Base-by-base conservation (phyloP, 2,113 vertebrate genomes). In the Prinia subflava region DNA sequence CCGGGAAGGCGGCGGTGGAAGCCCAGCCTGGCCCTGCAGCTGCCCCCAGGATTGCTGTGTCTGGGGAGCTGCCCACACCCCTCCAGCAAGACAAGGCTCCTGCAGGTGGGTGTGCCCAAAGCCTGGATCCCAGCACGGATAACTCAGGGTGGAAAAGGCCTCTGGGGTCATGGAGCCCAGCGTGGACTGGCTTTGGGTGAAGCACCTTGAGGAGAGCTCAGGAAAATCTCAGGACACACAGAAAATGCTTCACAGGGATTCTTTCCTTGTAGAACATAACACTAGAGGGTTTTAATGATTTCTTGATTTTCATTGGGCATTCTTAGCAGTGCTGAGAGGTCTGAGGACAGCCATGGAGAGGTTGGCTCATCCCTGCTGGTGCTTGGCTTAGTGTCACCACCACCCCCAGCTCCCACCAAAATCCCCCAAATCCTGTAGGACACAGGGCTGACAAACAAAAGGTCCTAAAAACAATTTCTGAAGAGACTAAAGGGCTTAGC, bases 21-120 rank as follows among this genome's bases (percentile, higher is more conserved):
- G 68, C 63, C 2, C n/a, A 80, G 65, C 28, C 77, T 46, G 35
- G 6, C 37, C 24, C 80, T 52, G 73, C 42, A 23, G 50, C 77
- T 42, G 74, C 46, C 37, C 35, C 41, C 46, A n/a, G 59, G 8
- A 6, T 2, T 28, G 55, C 85, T 59, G 83, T 42, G 9, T 4
- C 65, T 35, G 88, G 44, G n/a, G 86, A 92, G 57, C 77, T 83
- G 67, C 23, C 50, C 62, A 5, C 80, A 1, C 5, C 96, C 14
- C 42, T 7, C 11, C 46, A 77, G 65, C 90, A 53, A 2, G 69
- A 83, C 31, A 37, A 37, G 28, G 1, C 28, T 24, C 30, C 73
- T 21, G 55, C 95, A 94, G 95, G 97, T 97, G 93, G 81, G 91
- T 24, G 63, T 55, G 35, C 79, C 63, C 41, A 2, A 16, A 7